Percentiles rank a stretch among this genome's conserved stretches.
phyloP scores from a whole-genome alignment of 2,797 vertebrate genomes.

The Esox masquinongy region DNA sequence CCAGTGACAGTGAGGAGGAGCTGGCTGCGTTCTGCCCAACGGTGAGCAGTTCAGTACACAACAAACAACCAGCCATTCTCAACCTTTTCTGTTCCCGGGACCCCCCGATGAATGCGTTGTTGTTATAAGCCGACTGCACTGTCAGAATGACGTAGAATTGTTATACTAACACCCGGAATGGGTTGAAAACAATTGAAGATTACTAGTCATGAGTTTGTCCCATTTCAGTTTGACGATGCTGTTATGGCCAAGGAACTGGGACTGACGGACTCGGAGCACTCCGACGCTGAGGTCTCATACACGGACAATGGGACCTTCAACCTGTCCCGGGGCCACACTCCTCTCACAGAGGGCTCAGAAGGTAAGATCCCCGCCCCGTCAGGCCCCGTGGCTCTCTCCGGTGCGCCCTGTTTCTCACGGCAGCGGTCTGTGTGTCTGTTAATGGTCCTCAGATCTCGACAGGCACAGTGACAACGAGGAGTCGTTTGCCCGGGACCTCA shows the following conservation, averaged over 20 bases:
- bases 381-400: no score
- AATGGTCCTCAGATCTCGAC: conserved; percentile 80
- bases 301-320: conserved; percentile 97
- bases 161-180: no score
- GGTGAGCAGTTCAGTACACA: conserved; percentile 64
- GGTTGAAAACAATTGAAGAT: no score
- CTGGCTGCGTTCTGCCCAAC: conserved; percentile 94
- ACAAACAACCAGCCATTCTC: no score
- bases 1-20: conserved; percentile 95
- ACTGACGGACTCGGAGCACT: conserved; percentile 95
- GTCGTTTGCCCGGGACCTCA: conserved; percentile 93
- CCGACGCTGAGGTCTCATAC: conserved; percentile 93
- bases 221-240: conserved; percentile 88
- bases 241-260: conserved; percentile 86
- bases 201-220: conserved; percentile 18
- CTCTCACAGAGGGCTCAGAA: conserved; percentile 95
- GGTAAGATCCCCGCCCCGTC: conserved; percentile 60
- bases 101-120: no score
- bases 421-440: neutral
- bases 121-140: no score
- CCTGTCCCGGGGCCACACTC: conserved; percentile 93
- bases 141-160: no score
- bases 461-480: conserved; percentile 96
- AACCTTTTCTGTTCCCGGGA: no score
- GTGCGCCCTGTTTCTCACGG: neutral